Conservation (phyloP, 92 coral and sea anemone species). For the Epizoanthus fatuus region DNA sequence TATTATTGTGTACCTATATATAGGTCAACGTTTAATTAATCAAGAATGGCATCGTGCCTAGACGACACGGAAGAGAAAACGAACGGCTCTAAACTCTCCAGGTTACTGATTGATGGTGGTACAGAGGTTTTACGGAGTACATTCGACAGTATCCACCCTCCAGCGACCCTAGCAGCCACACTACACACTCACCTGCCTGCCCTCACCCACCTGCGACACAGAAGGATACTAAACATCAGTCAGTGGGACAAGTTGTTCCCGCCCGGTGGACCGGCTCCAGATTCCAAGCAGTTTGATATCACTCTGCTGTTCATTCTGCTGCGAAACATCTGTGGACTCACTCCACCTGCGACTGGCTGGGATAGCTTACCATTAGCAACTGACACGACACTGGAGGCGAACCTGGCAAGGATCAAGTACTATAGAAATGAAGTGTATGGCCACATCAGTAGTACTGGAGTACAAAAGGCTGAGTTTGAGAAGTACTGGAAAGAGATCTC, state of each 20-base stretch:
- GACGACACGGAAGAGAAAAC: constrained; percentile 53
- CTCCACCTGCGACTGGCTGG: constrained; percentile 67
- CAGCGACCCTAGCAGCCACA: constrained; percentile 33
- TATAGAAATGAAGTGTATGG: constrained; percentile 68
- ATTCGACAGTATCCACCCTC: constrained; percentile 43
- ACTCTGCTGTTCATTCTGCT: constrained; percentile 66
- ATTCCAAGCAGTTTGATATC: constrained; percentile 68
- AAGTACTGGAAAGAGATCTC: constrained; percentile 64
- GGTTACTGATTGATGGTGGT: constrained; percentile 63
- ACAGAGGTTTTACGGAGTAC: constrained; percentile 44
- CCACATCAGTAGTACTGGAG: constrained; percentile 47
- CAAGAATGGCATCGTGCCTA: constrained; percentile 36
- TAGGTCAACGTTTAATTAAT: no score
- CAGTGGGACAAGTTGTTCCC: constrained; percentile 77
- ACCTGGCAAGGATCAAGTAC: constrained; percentile 71
- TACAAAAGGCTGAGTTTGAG: constrained; percentile 43
- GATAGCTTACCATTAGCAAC: constrained; percentile 48
- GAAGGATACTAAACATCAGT: constrained; percentile 43
- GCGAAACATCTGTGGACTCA: constrained; percentile 60
- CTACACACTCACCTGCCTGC: constrained; percentile 4
- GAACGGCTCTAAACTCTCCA: constrained; percentile 43
- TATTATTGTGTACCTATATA: no score
- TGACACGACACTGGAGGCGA: constrained; percentile 65
- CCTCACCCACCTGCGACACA: constrained; percentile 41
- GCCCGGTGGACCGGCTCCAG: constrained; percentile 44